phyloP scores from a whole-genome alignment of 2,113 vertebrate genomes.

The Campylomormyrus numenius region DNA sequence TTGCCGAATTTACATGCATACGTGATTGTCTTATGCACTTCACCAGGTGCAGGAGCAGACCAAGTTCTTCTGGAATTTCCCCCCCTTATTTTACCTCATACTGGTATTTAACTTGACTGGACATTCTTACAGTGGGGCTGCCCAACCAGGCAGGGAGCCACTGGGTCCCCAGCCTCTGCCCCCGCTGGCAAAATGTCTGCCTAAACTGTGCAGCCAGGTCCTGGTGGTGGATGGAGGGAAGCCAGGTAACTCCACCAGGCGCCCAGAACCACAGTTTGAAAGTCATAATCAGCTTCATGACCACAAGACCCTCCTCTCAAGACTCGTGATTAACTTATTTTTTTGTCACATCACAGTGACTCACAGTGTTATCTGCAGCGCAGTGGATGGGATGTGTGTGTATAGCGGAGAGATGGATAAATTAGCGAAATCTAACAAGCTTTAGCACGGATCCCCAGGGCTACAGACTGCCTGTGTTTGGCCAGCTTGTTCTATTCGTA shows the following conservation, averaged over 20 bases:
- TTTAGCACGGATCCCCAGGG: not conserved
- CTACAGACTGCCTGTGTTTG: not conserved
- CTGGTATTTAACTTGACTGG: not conserved
- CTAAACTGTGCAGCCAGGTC: not conserved
- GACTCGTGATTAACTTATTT: not conserved
- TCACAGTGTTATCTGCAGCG: not conserved
- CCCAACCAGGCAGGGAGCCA: not conserved
- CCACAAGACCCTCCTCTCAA: not conserved
- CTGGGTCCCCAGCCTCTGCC: not conserved
- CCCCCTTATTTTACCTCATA: not conserved
- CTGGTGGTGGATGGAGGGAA: not conserved
- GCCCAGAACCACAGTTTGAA: not conserved
- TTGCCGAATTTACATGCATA: too few relatives aligned
- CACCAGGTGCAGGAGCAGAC: not conserved
- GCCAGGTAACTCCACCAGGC: not conserved
- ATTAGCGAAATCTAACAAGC: not conserved
- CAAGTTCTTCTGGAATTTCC: not conserved
- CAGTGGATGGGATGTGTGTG: not conserved
- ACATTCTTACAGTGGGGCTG: not conserved
- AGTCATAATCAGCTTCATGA: not conserved
- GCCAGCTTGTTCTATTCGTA: not conserved
- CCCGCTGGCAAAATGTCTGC: not conserved
- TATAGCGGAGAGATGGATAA: not conserved
- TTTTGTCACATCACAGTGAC: not conserved
- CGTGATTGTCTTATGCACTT: not conserved